These are phyloP conservation scores for Drosophila mauritiana DNA, from an alignment of 1,140 invertebrate genomes.

Conservation along the genomic window DNA sequence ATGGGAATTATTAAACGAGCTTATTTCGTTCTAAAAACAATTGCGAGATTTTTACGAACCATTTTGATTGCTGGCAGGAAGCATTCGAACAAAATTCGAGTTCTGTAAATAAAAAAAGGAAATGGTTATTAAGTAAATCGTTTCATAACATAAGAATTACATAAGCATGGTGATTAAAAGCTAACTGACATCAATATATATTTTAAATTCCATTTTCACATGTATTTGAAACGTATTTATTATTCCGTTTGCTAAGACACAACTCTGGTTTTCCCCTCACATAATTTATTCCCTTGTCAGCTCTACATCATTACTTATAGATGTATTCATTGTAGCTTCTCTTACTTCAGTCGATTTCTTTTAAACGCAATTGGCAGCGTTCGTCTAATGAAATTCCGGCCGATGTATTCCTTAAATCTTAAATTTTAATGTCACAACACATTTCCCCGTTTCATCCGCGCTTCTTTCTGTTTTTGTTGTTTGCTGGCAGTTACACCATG, in stretches of 20 bases:
- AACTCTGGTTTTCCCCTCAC: background rate
- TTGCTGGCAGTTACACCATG: constrained; percentile 44
- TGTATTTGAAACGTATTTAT: background rate
- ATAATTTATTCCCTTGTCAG: background rate
- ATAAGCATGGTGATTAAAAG: background rate
- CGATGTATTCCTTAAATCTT: constrained; percentile 57
- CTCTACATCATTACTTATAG: background rate
- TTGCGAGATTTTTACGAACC: constrained; percentile 13
- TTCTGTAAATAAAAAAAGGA: constrained; percentile 13
- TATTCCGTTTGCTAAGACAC: background rate
- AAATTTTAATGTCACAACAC: constrained; percentile 60
- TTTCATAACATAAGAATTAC: background rate
- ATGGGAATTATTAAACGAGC: constrained; percentile 17
- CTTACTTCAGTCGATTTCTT: constrained; percentile 3
- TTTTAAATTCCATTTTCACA: too few species aligned
- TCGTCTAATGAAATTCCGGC: constrained; percentile 47
- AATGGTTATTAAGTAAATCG: background rate
- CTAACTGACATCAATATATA: too few species aligned
- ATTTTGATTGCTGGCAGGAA: background rate
- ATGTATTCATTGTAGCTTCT: background rate
- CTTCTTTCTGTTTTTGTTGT: constrained; percentile 16
- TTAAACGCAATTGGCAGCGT: constrained; percentile 30
- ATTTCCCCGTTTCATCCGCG: constrained; percentile 31
- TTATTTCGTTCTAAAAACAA: background rate
- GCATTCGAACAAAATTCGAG: background rate